Conservation (phyloP, 2,888 invertebrate species). For the Ophonus ardosiacus region DNA sequence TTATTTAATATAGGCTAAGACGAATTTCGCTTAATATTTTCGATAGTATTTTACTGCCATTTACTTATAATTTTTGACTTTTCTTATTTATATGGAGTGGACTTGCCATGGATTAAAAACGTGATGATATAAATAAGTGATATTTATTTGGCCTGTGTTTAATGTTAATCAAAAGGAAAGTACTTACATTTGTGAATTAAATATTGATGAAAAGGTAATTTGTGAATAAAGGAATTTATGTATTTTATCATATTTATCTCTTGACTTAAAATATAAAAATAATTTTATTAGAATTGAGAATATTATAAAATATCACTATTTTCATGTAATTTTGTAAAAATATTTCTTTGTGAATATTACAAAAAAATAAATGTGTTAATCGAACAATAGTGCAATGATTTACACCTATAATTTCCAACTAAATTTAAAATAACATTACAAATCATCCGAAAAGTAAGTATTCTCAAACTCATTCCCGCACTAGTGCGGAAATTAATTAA, state of each 20-base stretch:
- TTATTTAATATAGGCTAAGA: slow-evolving; percentile 11
- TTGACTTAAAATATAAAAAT: not conserved
- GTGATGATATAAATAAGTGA: not conserved
- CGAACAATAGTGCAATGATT: not conserved
- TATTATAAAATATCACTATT: not conserved
- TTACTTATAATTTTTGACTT: not conserved
- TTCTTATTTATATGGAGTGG: not conserved
- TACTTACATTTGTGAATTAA: not conserved
- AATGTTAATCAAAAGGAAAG: not conserved
- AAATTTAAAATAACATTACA: not conserved
- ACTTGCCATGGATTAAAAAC: not conserved
- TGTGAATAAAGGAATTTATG: not conserved
- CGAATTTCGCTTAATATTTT: slow-evolving; percentile 13
- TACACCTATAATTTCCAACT: not conserved
- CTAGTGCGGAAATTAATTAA: too few species aligned
- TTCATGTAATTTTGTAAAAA: not conserved
- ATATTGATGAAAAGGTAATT: not conserved
- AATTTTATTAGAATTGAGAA: not conserved
- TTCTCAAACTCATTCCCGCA: too few species aligned
- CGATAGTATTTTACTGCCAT: not conserved
- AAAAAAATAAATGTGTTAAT: not conserved
- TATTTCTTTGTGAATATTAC: not conserved
- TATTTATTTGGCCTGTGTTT: not conserved
- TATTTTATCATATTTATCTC: not conserved
- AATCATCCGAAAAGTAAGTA: too few species aligned